Conservation (phyloP, 2,888 invertebrate species). For the Stratiomys singularior region DNA sequence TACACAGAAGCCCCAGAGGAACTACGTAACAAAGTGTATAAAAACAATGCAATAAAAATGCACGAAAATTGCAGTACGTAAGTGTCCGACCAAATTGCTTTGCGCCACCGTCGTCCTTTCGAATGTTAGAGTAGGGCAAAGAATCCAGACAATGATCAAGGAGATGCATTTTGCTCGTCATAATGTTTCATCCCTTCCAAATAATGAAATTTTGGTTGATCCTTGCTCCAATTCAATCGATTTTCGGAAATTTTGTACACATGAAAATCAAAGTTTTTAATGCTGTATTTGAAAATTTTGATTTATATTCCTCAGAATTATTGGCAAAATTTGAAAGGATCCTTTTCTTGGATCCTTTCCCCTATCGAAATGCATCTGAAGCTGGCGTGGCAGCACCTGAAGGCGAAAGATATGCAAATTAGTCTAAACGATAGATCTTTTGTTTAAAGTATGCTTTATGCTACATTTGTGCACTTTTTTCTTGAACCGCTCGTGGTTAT, state of each 20-base stretch:
- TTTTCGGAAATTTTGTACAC: too few species aligned
- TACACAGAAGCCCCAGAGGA: constrained; percentile 44
- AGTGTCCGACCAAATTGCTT: constrained; percentile 28
- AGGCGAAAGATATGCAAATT: constrained; percentile 51
- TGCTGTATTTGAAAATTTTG: too few species aligned
- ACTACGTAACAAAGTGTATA: constrained; percentile 4
- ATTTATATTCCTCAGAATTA: too few species aligned
- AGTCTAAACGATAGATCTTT: constrained; percentile 38
- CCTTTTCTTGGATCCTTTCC: not conserved
- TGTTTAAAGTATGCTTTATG: not conserved
- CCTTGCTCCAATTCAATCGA: too few species aligned
- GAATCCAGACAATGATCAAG: not conserved
- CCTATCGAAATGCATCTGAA: constrained; percentile 26
- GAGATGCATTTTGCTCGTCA: too few species aligned
- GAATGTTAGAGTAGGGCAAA: not conserved
- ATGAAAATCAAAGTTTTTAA: too few species aligned
- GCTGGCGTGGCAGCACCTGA: constrained; percentile 46
- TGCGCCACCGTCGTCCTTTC: constrained; percentile 12
- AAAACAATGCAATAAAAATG: constrained; percentile 31
- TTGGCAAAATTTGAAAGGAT: too few species aligned
- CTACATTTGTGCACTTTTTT: not conserved
- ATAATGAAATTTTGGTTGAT: too few species aligned
- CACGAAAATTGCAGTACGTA: constrained; percentile 38
- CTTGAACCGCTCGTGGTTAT: not conserved
- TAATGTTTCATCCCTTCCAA: too few species aligned